Conservation (phyloP, 2,113 vertebrate genomes). For the Scytalopus superciliaris region DNA sequence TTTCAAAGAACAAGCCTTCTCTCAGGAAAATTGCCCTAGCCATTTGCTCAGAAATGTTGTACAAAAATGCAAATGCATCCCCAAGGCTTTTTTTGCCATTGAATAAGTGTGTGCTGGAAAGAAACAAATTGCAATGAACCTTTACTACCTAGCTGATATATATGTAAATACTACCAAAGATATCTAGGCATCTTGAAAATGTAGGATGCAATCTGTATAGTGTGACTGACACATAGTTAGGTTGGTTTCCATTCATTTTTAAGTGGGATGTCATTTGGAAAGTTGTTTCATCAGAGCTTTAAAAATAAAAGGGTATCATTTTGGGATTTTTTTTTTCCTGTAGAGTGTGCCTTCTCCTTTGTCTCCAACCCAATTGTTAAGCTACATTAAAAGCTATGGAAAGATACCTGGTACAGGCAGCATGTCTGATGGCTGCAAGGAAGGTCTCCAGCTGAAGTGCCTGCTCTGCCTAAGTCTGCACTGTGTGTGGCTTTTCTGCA, state of each 20-base stretch:
- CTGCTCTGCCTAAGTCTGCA: neutral
- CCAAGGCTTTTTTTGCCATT: conserved; percentile 60
- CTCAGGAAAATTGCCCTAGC: conserved; percentile 82
- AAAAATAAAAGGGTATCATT: conserved; percentile 83
- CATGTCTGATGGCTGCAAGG: neutral
- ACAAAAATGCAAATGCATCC: conserved; percentile 72
- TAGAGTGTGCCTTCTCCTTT: conserved; percentile 56
- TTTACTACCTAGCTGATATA: conserved; percentile 83
- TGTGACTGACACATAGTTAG: conserved; percentile 73
- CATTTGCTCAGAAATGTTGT: conserved; percentile 77
- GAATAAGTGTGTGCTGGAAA: conserved; percentile 72
- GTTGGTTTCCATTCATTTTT: conserved; percentile 76
- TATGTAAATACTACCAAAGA: conserved; percentile 79
- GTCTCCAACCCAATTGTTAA: neutral
- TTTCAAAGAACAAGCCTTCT: conserved; percentile 89
- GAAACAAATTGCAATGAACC: conserved; percentile 67
- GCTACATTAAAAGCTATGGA: neutral
- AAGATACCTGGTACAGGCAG: neutral
- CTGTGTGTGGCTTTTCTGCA: neutral
- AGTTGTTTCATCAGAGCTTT: conserved; percentile 79
- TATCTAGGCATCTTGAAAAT: conserved; percentile 69
- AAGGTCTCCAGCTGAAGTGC: neutral
- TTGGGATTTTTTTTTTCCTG: conserved; percentile 56
- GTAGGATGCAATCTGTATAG: conserved; percentile 75
- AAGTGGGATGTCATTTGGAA: conserved; percentile 79